phyloP scores from a whole-genome alignment of 2,797 vertebrate species.

The Hylomyscus alleni region DNA sequence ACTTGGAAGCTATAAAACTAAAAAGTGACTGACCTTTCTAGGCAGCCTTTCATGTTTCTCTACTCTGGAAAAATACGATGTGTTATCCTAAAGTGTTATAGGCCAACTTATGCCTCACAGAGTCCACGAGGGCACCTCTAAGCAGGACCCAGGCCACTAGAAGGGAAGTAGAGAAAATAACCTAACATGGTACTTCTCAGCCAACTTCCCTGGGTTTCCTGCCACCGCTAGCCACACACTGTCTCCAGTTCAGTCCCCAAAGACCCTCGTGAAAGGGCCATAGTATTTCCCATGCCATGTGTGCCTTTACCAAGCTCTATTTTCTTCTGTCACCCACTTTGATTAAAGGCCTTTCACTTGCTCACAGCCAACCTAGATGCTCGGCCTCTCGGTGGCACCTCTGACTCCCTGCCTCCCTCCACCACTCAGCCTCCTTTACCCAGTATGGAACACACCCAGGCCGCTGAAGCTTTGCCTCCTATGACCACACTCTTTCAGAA shows the following conservation, averaged over 20 bases:
- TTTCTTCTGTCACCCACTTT: background rate
- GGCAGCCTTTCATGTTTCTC: background rate
- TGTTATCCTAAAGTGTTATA: background rate
- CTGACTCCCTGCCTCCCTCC: background rate
- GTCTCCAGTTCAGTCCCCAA: background rate
- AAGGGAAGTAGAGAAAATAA: conserved; percentile 29
- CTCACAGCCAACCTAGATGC: conserved; percentile 16
- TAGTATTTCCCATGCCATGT: background rate
- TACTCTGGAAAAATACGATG: background rate
- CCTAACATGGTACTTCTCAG: background rate
- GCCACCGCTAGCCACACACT: background rate
- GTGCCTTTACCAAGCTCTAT: background rate
- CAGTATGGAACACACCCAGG: background rate
- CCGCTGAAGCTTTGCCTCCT: background rate
- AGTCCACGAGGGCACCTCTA: background rate
- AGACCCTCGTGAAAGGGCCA: background rate
- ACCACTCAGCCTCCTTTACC: background rate
- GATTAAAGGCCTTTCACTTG: background rate
- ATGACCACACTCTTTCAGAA: conserved; percentile 30
- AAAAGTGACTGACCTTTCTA: conserved; percentile 46
- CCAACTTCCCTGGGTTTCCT: background rate
- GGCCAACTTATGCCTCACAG: conserved; percentile 4
- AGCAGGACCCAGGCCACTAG: conserved; percentile 17
- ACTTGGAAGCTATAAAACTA: conserved; percentile 36
- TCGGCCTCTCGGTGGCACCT: background rate